A percentile compares a stretch with the other conserved stretches of the same genome.
Conservation (phyloP, 2,888 invertebrate species). For the Tipula lateralis region DNA sequence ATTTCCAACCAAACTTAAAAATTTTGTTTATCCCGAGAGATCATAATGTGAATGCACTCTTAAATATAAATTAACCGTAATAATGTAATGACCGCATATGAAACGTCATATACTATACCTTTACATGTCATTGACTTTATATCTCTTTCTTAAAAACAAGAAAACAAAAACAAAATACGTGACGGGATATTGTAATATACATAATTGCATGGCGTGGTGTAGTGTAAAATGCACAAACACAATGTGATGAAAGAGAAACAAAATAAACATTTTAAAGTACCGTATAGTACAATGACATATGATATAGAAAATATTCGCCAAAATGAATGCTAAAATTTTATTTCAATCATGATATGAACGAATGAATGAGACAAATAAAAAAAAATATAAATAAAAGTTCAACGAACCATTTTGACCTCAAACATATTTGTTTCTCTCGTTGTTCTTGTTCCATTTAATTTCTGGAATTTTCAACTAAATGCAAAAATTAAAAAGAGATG, state of each 20-base stretch:
- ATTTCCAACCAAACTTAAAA: background rate
- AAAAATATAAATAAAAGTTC: slow-evolving; percentile 5
- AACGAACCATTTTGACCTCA: slow-evolving; percentile 25
- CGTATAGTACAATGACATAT: slow-evolving; percentile 39
- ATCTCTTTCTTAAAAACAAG: background rate
- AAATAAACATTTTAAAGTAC: slow-evolving; percentile 36
- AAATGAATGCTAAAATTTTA: slow-evolving; percentile 26
- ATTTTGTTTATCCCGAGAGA: background rate
- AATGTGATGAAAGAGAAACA: background rate
- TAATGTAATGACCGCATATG: background rate
- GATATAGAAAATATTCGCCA: background rate
- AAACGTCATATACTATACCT: background rate
- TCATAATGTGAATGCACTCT: background rate
- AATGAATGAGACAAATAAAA: slow-evolving; percentile 30
- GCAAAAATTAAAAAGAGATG: background rate
- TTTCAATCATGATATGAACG: slow-evolving; percentile 30
- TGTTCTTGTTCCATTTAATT: slow-evolving; percentile 29
- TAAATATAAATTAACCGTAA: background rate
- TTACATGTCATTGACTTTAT: background rate
- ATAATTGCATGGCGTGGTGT: background rate
- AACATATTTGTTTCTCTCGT: background rate
- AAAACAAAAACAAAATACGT: background rate
- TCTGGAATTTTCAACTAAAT: slow-evolving; percentile 11
- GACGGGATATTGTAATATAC: slow-evolving; percentile 11
- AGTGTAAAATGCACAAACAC: background rate